Percentiles rank a stretch among this genome's conserved stretches.
These are phyloP conservation scores for Adelphocoris suturalis DNA, from an alignment of 2,888 invertebrate genomes.

Conservation along the genomic window DNA sequence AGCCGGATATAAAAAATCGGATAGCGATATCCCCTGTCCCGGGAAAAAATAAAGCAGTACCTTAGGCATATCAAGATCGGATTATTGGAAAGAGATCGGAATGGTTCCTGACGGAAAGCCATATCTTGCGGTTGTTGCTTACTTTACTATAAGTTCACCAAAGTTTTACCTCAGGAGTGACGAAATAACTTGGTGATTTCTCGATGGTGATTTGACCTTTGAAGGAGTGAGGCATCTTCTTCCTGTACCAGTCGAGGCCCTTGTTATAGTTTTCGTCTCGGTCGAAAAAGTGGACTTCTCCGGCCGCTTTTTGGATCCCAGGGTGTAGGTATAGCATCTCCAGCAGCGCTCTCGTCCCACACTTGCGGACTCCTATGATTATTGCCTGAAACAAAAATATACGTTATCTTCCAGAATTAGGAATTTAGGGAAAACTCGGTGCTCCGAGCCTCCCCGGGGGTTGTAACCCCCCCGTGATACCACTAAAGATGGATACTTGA, in stretches of 20 bases:
- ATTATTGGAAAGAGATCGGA: too few species aligned
- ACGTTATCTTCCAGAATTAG: neutral
- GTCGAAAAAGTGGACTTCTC: conserved; percentile 98
- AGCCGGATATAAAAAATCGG: too few species aligned
- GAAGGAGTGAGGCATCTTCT: conserved; percentile 96
- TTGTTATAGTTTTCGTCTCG: conserved; percentile 93
- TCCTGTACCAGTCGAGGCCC: conserved; percentile 96
- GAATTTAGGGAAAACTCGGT: too few species aligned
- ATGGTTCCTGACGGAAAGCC: too few species aligned
- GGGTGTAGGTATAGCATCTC: conserved; percentile 98
- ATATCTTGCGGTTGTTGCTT: too few species aligned
- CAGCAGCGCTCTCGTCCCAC: conserved; percentile 96
- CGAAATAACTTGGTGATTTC: conserved; percentile 98
- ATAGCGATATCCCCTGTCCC: too few species aligned
- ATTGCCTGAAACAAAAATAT: conserved; percentile 82
- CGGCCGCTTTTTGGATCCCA: conserved; percentile 93
- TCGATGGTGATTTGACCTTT: conserved; percentile 96
- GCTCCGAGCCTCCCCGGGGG: too few species aligned
- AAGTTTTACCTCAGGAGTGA: conserved; percentile 90
- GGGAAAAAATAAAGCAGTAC: too few species aligned
- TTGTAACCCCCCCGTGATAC: too few species aligned
- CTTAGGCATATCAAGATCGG: too few species aligned
- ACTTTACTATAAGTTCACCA: too few species aligned
- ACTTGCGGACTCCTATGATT: conserved; percentile 97
- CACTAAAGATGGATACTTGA: too few species aligned